Evolutionary conservation across 2,113 vertebrate genomes (phyloP).

Genomic region (Malaclemys terrapin): DNA sequence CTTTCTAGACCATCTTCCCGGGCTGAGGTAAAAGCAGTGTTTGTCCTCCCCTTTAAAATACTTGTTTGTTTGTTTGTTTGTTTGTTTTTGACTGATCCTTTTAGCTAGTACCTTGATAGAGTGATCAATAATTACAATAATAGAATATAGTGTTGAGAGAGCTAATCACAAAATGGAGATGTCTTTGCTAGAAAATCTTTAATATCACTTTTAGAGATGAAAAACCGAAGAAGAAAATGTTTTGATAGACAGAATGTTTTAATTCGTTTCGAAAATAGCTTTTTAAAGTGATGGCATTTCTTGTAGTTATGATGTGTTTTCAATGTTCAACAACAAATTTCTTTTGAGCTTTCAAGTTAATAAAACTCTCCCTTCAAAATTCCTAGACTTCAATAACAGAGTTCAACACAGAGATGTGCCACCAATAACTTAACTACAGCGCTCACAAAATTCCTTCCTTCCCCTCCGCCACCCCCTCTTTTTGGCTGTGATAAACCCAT

Average conservation of each 20-base stretch:
- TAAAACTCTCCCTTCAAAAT: not conserved
- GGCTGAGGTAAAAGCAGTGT: not conserved
- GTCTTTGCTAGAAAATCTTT: not conserved
- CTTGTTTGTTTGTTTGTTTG: no score
- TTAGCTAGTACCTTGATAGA: not conserved
- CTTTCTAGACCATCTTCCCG: no score
- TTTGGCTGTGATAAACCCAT: not conserved
- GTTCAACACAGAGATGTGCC: not conserved
- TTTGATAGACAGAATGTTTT: not conserved
- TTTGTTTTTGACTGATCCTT: no score
- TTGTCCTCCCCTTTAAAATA: not conserved
- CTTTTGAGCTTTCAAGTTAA: not conserved
- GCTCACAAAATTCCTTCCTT: not conserved
- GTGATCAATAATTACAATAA: not conserved
- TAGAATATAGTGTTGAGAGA: not conserved
- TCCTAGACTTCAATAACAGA: not conserved
- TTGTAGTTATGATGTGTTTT: not conserved
- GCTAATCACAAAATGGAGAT: not conserved
- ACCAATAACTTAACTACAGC: not conserved
- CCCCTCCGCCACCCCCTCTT: not conserved
- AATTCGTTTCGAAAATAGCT: not conserved
- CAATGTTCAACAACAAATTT: not conserved
- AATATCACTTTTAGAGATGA: not conserved
- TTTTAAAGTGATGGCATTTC: not conserved
- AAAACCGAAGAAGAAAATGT: not conserved